phyloP scores from a whole-genome alignment of 1,140 invertebrate species.

The Drosophila pruinosa region DNA sequence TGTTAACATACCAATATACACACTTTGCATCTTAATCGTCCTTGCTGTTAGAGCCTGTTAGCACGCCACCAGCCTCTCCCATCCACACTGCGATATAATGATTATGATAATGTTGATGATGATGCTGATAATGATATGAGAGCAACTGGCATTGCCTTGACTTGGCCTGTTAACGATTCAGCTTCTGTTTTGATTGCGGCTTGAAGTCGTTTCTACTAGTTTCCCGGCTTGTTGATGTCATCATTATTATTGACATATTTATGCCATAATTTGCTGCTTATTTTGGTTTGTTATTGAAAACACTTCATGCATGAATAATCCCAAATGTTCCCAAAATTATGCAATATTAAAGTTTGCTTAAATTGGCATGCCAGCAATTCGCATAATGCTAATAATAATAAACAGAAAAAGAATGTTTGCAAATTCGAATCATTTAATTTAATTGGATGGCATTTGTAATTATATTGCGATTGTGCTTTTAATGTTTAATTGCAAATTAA shows the following conservation, averaged over 20 bases:
- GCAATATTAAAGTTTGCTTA: neutral
- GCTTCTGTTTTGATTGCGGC: conserved; percentile 20
- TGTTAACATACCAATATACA: conserved; percentile 78
- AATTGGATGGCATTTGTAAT: neutral
- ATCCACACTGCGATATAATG: conserved; percentile 12
- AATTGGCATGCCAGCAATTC: neutral
- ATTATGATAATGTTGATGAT: conserved; percentile 4
- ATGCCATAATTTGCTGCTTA: conserved; percentile 40
- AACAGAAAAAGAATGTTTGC: neutral
- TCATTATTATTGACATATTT: conserved; percentile 56
- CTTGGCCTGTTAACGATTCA: conserved; percentile 1
- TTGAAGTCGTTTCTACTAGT: conserved; percentile 39
- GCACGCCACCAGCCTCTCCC: conserved; percentile 2
- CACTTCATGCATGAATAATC: conserved; percentile 37
- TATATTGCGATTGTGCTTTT: neutral
- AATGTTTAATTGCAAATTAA: conserved; percentile 4
- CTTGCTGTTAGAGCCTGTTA: conserved; percentile 45
- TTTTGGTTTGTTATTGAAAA: conserved; percentile 35
- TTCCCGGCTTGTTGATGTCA: conserved; percentile 6
- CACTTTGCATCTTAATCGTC: conserved; percentile 79
- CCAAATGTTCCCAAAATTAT: neutral
- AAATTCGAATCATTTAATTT: neutral
- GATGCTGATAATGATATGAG: conserved; percentile 29
- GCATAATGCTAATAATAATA: neutral
- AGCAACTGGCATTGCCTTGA: neutral